Conservation (phyloP, 2,113 vertebrate genomes). For the Rhabdomys dilectus region DNA sequence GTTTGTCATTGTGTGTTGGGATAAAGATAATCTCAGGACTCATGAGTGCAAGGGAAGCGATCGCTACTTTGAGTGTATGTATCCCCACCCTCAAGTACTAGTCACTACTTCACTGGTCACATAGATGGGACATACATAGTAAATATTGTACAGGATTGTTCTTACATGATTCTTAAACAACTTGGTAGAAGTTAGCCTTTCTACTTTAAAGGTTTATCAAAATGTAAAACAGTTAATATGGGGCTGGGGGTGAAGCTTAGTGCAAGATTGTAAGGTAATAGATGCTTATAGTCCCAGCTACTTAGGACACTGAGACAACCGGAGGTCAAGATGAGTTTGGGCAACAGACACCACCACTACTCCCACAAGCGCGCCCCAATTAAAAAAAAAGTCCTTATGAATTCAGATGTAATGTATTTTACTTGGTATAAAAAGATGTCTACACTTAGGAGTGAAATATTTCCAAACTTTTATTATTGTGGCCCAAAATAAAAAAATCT, state of each 20-base stretch:
- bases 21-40: not conserved
- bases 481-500: not conserved
- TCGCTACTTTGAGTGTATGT: not conserved
- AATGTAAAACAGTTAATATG: not conserved
- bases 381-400: not conserved
- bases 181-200: not conserved
- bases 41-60: not conserved
- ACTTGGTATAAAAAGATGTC: conserved; percentile 5
- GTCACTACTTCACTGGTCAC: not conserved
- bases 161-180: not conserved
- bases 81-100: not conserved
- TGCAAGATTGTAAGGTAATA: too few species aligned
- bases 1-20: not conserved
- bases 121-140: not conserved
- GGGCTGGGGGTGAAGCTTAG: too few species aligned
- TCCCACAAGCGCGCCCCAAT: too few species aligned
- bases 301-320: not conserved
- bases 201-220: not conserved
- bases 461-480: not conserved
- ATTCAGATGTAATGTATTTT: conserved; percentile 18
- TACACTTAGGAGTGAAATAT: not conserved
- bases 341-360: not conserved
- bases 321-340: not conserved
- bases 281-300: not conserved
- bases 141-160: not conserved